Percentiles rank a stretch among this genome's conserved stretches.
These are phyloP conservation scores for Scrobipalpa atriplicella DNA, from an alignment of 2,888 invertebrate species.

Conservation along the genomic window DNA sequence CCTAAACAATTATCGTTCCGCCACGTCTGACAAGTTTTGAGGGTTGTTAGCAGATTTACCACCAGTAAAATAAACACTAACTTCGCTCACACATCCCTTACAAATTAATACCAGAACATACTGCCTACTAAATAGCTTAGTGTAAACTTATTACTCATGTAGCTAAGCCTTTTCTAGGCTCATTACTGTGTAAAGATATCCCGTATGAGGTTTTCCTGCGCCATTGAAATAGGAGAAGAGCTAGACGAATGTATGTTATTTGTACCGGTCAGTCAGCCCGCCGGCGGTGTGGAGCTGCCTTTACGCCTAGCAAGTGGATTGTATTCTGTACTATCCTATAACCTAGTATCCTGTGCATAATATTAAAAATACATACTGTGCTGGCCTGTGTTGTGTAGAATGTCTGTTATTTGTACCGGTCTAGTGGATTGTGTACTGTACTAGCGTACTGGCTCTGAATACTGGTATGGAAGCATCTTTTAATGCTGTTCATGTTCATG, in stretches of 20 bases:
- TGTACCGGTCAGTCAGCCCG: conserved; percentile 56
- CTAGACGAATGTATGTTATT: conserved; percentile 60
- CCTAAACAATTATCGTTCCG: no score
- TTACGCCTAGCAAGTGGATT: conserved; percentile 23
- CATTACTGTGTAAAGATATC: conserved; percentile 27
- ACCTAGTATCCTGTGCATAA: no score
- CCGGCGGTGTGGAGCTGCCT: conserved; percentile 47
- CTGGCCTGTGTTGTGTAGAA: no score
- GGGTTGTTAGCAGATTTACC: no score
- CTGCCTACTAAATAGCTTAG: neutral
- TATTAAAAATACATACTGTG: no score
- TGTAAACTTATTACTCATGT: conserved; percentile 15
- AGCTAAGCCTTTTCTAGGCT: conserved; percentile 17
- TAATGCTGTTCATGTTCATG: no score
- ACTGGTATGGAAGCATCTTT: neutral
- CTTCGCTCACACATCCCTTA: neutral
- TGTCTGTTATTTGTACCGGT: no score
- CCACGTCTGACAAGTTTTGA: no score
- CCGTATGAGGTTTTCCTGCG: conserved; percentile 20
- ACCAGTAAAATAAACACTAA: neutral
- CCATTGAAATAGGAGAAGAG: conserved; percentile 50
- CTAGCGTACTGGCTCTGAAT: neutral
- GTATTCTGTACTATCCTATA: neutral
- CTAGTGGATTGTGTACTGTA: neutral
- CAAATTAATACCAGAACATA: neutral